phyloP scores from a whole-genome alignment of 1,140 invertebrate species.

The Bombus balteatus region DNA sequence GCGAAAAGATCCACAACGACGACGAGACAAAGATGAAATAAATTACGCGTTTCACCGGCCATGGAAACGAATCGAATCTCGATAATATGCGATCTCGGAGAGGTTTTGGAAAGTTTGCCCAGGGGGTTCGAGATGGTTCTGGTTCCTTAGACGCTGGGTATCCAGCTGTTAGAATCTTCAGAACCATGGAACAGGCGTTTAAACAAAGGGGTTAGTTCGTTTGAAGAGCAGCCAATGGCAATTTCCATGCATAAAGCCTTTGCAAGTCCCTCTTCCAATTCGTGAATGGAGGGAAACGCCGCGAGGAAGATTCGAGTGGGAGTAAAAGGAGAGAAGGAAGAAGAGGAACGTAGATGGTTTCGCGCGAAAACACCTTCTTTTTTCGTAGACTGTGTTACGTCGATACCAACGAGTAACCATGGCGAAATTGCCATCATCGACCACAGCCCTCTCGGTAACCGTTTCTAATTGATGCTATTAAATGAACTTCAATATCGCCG shows the following conservation, averaged over 20 bases:
- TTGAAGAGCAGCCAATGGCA: conserved; percentile 44
- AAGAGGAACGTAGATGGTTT: background rate
- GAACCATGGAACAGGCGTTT: conserved; percentile 41
- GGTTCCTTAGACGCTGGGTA: background rate
- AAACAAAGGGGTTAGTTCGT: conserved; percentile 47
- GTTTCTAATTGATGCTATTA: conserved; percentile 51
- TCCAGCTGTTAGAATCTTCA: conserved; percentile 37
- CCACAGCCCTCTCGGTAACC: conserved; percentile 35
- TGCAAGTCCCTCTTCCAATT: conserved; percentile 20
- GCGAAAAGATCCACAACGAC: too few relatives aligned
- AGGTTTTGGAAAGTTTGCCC: conserved; percentile 42
- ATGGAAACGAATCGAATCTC: conserved; percentile 17
- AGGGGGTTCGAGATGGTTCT: background rate
- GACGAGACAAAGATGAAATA: conserved; percentile 1
- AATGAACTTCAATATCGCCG: background rate
- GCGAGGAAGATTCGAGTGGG: background rate
- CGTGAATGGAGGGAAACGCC: conserved; percentile 31
- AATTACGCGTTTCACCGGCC: background rate
- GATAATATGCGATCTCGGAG: background rate
- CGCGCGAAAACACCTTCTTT: conserved; percentile 12
- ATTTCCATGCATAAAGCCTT: conserved; percentile 42
- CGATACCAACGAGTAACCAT: conserved; percentile 54
- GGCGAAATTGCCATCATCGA: conserved; percentile 53
- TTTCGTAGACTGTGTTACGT: conserved; percentile 34
- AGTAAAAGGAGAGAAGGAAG: background rate